Base-by-base conservation (phyloP, 2,797 vertebrate species). In the Eospalax fontanierii region DNA sequence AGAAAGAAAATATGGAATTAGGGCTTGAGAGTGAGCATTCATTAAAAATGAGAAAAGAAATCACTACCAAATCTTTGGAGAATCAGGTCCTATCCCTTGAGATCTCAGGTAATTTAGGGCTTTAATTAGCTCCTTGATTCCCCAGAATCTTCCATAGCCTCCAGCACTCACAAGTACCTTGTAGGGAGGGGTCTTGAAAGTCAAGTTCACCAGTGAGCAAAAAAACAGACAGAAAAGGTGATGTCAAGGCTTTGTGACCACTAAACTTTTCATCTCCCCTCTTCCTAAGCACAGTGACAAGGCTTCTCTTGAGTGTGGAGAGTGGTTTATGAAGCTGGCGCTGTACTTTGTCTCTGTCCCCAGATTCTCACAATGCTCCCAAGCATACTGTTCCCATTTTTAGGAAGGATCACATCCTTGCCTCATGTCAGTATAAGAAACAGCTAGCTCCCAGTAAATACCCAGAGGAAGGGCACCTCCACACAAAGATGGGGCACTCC, bases 171-270 rank as follows among this genome's bases (percentile, higher is more conserved):
- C 38, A 59, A 66, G 65, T 33, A 40, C 38, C 15, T 22, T 26
- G 14, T 38, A 35, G 50, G 50, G 28, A 84, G 28, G 33, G 66
- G 35, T 8, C 93, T 24, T 50, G 16, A 89, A 78, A 57, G 66
- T 57, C 46, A 43, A 75, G 73, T 84, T 87, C 63, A 63, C n/a
- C 68, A 10, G 11, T 30, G 78, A 85, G 75, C 3, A 43, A 9
- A 19, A 18, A 35, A 21, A 5, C 9, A 35, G 73, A 66, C 12
- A 65, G 40, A 84, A 26, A 91, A 46, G 82, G 54, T 76, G 46
- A 70, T 89, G 78, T 83, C 78, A 90, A 90, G 79, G 65, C 75
- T 82, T 94, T 89, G 30, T 90, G 68, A 70, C 54, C 33, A 63
- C 75, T 71, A 21, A 59, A 46, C 12, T 57, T 70, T 46, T 85